A percentile compares a stretch with the other conserved stretches of the same genome.
Conservation (phyloP, 37 sponge, comb jelly and placozoan genomes). For the Halichondria panicea region DNA sequence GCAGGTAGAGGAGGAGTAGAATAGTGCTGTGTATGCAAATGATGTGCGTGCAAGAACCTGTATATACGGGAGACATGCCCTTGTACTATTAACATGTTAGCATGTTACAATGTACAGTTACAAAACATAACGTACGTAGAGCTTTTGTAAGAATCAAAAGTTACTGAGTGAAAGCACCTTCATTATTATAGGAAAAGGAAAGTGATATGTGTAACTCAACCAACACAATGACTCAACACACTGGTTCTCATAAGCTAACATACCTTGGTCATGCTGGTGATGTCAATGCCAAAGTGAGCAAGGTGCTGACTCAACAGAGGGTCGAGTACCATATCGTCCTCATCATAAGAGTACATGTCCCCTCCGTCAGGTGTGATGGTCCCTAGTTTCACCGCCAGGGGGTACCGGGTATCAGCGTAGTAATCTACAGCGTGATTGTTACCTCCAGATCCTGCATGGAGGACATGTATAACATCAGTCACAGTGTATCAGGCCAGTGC, state of each 20-base stretch:
- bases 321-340: conserved; percentile 94
- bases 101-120: too few species aligned
- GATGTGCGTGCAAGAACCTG: neutral
- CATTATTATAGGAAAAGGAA: too few species aligned
- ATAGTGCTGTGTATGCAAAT: neutral
- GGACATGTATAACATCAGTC: too few species aligned
- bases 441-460: conserved; percentile 81
- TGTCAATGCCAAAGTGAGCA: conserved; percentile 94
- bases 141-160: too few species aligned
- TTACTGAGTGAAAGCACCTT: too few species aligned
- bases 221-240: too few species aligned
- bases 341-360: conserved; percentile 95
- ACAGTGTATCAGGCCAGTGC: too few species aligned
- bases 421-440: conserved; percentile 96
- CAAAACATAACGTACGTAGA: too few species aligned
- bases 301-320: conserved; percentile 81
- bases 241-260: too few species aligned
- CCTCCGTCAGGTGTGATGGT: conserved; percentile 94
- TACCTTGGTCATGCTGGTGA: conserved; percentile 75
- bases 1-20: neutral
- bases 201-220: too few species aligned
- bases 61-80: too few species aligned
- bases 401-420: conserved; percentile 73
- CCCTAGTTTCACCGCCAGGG: conserved; percentile 93
- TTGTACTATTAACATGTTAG: too few species aligned